A percentile compares a stretch with the other conserved stretches of the same genome.
Conservation (phyloP, 2,113 vertebrate genomes). For the Xiphias gladius region DNA sequence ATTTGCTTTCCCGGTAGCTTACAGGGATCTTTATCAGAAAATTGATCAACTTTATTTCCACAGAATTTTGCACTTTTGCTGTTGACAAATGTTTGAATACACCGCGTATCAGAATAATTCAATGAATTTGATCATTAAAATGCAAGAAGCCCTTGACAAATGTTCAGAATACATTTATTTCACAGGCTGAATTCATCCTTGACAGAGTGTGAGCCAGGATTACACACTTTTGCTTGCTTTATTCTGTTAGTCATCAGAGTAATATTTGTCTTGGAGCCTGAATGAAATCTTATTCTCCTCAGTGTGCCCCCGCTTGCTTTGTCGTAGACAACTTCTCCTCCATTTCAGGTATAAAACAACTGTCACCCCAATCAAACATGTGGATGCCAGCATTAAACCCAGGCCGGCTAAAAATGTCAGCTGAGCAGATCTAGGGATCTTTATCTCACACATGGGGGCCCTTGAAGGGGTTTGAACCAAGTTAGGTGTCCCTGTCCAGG, state of each 20-base stretch:
- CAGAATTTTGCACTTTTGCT: conserved; percentile 1
- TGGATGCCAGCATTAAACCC: conserved; percentile 71
- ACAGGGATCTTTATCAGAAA: conserved; percentile 20
- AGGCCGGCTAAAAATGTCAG: conserved; percentile 68
- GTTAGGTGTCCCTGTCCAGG: conserved; percentile 56
- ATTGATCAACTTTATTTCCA: conserved; percentile 27
- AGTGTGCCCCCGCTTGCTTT: conserved; percentile 14
- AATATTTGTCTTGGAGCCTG: conserved; percentile 74
- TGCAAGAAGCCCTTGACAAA: conserved; percentile 52
- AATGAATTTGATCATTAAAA: conserved; percentile 39
- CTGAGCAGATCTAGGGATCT: conserved; percentile 47
- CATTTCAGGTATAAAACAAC: conserved; percentile 71
- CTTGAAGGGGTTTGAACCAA: conserved; percentile 46
- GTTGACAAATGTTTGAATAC: conserved; percentile 35
- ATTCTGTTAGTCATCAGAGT: conserved; percentile 67
- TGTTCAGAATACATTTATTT: conserved; percentile 52
- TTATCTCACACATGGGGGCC: conserved; percentile 53
- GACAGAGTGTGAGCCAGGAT: conserved; percentile 55
- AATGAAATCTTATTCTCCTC: conserved; percentile 77
- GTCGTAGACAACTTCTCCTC: conserved; percentile 38
- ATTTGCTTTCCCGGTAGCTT: not conserved
- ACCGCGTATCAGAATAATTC: conserved; percentile 25
- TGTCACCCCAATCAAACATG: conserved; percentile 67
- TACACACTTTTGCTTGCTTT: conserved; percentile 48
- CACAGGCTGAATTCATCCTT: conserved; percentile 46